Base-by-base conservation (phyloP, 2,888 invertebrate species). In the Cactoblastis cactorum region DNA sequence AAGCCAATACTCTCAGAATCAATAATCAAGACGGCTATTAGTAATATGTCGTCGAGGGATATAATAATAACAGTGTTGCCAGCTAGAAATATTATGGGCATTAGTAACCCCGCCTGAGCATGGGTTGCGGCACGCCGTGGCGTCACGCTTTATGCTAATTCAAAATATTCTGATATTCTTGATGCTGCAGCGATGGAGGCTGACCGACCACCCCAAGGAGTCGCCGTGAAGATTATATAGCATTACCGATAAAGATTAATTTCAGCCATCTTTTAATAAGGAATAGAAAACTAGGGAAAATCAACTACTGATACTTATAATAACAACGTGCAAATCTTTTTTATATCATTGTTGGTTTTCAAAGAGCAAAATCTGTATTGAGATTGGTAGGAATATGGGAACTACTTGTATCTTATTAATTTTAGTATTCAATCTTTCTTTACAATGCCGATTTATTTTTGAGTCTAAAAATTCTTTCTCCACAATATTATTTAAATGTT, bases 91-190 rank as follows among this genome's bases (percentile, higher is more conserved):
- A 28, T 43, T 43, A 43, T 43, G 43, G 43, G 32, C 43, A 43
- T 43, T 43, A 43, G 43, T 43, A 43, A 28, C 43, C 28, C 28
- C 28, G 28, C 11, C 17, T 9, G 11, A 24, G 24, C 28, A 28
- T 11, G 32, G 43, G 43, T 22, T 15, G 28, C 15, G 28, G 28
- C 43, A 28, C 28, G 43, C 22, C 43, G 11, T 43, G 28, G 14
- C 43, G 43, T 43, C 43, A 43, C 43, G 43, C 28, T 43, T 35
- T 37, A 37, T 37, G 37, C 37, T 37, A 37, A 37, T 37, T 17
- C 37, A 9, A 17, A 37, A 37, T 37, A 37, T 37, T 37, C 37
- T 37, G 43, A 28, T 28, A 28, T 28, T 8, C 4, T 1, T 28
- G 28, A 17, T 28, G 28, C 41, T 28, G 43, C 43, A 12, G n/a